Evolutionary conservation across 2,888 invertebrate genomes (phyloP).

Genomic region (Pachymerium ferrugineum): DNA sequence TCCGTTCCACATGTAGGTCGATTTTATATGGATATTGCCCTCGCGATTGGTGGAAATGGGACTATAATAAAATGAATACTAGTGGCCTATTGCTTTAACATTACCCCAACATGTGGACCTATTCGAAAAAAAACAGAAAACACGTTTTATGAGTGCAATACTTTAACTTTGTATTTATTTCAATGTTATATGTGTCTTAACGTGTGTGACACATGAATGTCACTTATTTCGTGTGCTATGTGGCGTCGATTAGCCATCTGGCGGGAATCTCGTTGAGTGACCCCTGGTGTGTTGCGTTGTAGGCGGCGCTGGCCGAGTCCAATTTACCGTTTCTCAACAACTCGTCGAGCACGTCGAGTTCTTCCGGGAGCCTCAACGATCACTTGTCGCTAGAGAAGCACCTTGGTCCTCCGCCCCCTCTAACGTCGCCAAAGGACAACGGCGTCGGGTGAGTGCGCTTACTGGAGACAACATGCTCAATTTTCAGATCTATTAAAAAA

Average conservation of each 20-base stretch:
- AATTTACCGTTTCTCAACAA: constrained; percentile 51
- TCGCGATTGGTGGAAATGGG: no score
- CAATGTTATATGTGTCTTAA: background rate
- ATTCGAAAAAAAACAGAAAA: no score
- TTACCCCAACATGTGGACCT: no score
- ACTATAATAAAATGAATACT: no score
- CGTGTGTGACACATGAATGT: background rate
- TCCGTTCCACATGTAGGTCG: no score
- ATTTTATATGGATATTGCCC: no score
- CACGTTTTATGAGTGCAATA: no score
- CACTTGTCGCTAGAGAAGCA: constrained; percentile 25
- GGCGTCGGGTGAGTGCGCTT: constrained; percentile 30
- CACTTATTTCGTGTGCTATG: background rate
- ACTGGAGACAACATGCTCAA: background rate
- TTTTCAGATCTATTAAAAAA: background rate
- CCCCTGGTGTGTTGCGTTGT: constrained; percentile 41
- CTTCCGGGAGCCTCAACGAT: constrained; percentile 29
- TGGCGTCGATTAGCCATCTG: constrained; percentile 13
- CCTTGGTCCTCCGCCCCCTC: background rate
- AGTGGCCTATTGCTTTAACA: no score
- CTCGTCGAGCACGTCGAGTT: constrained; percentile 36
- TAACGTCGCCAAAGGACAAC: constrained; percentile 34
- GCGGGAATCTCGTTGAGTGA: constrained; percentile 1
- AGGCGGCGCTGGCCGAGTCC: constrained; percentile 57
- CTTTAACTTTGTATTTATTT: no score